phyloP scores from a whole-genome alignment of 2,888 invertebrate genomes.

The Diabrotica balteata region DNA sequence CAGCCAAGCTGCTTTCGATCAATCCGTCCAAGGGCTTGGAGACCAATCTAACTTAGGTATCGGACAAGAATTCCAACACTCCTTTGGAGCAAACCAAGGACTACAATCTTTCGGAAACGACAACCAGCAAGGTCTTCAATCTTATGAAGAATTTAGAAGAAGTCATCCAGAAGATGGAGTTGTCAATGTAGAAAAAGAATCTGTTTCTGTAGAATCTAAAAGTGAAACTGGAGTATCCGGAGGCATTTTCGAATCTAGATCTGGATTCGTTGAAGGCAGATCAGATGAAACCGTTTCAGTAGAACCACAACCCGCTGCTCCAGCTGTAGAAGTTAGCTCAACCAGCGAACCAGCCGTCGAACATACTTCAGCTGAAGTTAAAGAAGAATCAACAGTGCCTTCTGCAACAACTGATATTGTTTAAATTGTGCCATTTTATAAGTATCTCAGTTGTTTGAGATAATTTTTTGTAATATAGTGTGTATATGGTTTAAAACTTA shows the following conservation, averaged over 20 bases:
- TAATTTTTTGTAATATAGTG: constrained; percentile 7
- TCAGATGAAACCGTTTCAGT: background rate
- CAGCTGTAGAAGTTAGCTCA: background rate
- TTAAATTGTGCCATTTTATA: background rate
- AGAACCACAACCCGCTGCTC: constrained; percentile 1
- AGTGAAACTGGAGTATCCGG: constrained; percentile 2
- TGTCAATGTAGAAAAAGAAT: constrained; percentile 29
- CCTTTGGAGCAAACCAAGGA: background rate
- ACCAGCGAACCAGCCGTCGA: background rate
- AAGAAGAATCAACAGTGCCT: constrained; percentile 4
- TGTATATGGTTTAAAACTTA: background rate
- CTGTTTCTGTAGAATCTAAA: constrained; percentile 31
- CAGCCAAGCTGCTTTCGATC: background rate
- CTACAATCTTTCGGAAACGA: background rate
- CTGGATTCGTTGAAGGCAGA: background rate
- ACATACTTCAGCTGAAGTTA: no score
- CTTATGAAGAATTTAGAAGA: constrained; percentile 15
- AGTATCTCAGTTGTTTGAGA: constrained; percentile 9
- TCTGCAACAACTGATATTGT: constrained; percentile 14
- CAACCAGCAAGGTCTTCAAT: background rate
- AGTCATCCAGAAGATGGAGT: background rate
- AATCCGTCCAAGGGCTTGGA: background rate
- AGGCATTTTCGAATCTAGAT: background rate
- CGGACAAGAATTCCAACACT: background rate
- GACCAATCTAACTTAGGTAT: background rate